Evolutionary conservation across 2,113 vertebrate species (phyloP).

Genomic region (Thinocorus orbignyianus): DNA sequence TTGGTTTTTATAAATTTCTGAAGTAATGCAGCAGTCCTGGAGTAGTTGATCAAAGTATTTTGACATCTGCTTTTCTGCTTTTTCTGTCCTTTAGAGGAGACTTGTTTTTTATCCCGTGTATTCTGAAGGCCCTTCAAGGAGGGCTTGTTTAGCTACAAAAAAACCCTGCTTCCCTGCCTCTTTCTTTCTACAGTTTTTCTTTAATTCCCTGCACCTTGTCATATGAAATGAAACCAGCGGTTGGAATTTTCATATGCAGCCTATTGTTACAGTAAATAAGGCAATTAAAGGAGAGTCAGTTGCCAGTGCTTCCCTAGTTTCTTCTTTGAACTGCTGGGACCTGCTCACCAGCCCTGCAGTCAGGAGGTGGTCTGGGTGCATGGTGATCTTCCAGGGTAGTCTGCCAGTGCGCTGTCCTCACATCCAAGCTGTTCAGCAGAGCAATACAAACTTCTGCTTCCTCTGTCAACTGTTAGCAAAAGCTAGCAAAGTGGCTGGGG

Average conservation of each 20-base stretch:
- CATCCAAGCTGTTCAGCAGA: not conserved
- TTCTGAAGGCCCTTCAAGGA: not conserved
- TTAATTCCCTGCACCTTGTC: not conserved
- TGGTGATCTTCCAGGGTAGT: not conserved
- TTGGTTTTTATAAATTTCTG: not conserved
- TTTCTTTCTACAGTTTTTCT: not conserved
- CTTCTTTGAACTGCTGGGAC: not conserved
- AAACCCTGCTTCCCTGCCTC: not conserved
- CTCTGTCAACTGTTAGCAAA: not conserved
- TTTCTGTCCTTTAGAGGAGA: not conserved
- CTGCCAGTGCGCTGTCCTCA: not conserved
- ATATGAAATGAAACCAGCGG: not conserved
- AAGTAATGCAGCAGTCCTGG: not conserved
- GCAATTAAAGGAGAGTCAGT: not conserved
- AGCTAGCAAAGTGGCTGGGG: not conserved
- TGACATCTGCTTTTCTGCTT: not conserved
- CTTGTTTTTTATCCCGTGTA: not conserved
- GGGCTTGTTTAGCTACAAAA: not conserved
- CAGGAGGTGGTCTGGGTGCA: not conserved
- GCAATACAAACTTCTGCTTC: not conserved
- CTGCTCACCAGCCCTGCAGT: not conserved
- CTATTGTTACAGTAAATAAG: not conserved
- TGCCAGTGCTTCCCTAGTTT: not conserved
- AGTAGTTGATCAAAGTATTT: not conserved
- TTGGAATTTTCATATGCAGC: not conserved